Evolutionary conservation across 2,113 vertebrate species (phyloP), one percentile per base, ranked within the genome.

Genomic region (Pogonocichla stellata): DNA sequence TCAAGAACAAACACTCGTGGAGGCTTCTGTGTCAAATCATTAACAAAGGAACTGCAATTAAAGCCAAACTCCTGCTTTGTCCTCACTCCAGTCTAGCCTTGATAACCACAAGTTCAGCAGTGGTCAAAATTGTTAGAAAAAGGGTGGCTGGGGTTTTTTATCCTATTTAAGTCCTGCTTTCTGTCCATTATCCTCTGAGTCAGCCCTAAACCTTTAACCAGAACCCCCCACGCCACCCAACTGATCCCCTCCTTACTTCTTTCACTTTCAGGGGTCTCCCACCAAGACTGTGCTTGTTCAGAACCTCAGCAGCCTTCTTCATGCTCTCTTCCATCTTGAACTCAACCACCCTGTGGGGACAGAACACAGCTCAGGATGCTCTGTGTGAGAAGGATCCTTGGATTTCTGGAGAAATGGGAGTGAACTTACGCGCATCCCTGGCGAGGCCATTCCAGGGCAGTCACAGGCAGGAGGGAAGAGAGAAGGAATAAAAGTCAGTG

Each of bases 271-370:
- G 97, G 45, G 99, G 99, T 53, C 99, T 98, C 86, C 99, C 99
- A 92, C 99, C 99, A 75, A 99, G 98, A 96, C 98, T 99, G 97
- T 99, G 98, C 97, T 99, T 99, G 98, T 99, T 99, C 91, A 99
- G 98, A 96, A 99, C 99, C 97, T 99, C 99, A 40, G 99, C 99
- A 42, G 99, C 99, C 86, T 99, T 99, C 95, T 98, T 99, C 99
- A 99, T 99, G 66, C 99, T 98, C 91, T 99, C 99, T 95, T 99
- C 99, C 95, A 99, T 99, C 98, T 99, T 99, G 98, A 99, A 99
- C 97, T 99, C 99, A 97, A 99, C 99, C 96, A 99, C 98, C 83
- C 99, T 99, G 96, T 19, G 82, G 93, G 83, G 89, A 82, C 69
- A 93, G 70, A 90, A 51, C 84, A 94, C 54, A 71, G 84, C 70